Evolutionary conservation across 2,888 invertebrate genomes (phyloP).

Genomic region (Acrobeloides nanus): DNA sequence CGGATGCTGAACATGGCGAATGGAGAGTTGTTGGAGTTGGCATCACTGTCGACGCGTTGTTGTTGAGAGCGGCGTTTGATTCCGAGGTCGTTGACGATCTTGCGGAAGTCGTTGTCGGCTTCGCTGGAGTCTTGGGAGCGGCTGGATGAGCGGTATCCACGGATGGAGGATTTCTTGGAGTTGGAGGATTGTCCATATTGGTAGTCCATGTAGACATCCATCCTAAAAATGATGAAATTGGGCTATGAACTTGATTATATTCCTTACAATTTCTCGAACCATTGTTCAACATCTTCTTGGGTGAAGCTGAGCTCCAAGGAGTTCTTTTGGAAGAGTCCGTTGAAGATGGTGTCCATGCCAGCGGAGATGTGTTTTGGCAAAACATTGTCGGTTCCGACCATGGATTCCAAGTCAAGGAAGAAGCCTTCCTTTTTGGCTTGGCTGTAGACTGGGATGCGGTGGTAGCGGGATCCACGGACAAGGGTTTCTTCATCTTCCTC

Average conservation of each 20-base stretch:
- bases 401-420: conserved; percentile 29
- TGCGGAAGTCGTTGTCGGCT: conserved; percentile 2
- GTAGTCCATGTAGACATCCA: no score
- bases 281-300: conserved; percentile 29
- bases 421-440: conserved; percentile 14
- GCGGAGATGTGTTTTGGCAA: conserved; percentile 33
- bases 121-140: neutral
- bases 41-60: conserved; percentile 2
- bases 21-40: conserved; percentile 7
- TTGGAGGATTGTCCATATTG: no score
- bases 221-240: no score
- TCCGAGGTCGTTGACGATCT: conserved; percentile 13
- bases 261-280: conserved; percentile 17
- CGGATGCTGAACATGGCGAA: conserved; percentile 29
- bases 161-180: no score
- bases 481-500: conserved; percentile 3
- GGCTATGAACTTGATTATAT: no score
- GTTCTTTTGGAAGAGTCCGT: conserved; percentile 24
- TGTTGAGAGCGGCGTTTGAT: conserved; percentile 10
- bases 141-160: neutral
- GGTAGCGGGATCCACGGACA: conserved; percentile 20
- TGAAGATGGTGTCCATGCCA: conserved; percentile 31
- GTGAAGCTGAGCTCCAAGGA: conserved; percentile 19
- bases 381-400: conserved; percentile 32
- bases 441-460: conserved; percentile 31